Evolutionary conservation across 2,113 vertebrate species (phyloP).

Genomic region (Vulpes vulpes): DNA sequence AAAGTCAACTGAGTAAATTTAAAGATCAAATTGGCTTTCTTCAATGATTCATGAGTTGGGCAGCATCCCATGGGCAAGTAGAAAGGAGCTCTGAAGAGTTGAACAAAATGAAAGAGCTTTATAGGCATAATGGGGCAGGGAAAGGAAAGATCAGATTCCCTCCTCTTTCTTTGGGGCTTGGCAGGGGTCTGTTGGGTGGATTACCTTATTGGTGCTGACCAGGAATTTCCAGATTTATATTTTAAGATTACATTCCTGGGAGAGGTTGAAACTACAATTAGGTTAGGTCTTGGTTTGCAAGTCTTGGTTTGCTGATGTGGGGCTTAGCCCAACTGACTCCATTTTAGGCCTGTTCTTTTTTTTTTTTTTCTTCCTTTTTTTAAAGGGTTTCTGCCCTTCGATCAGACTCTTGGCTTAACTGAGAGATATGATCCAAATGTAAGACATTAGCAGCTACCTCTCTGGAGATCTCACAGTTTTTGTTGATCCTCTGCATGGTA

Average conservation of each 20-base stretch:
- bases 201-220: not conserved
- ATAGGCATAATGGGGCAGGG: not conserved
- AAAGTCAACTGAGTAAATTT: not conserved
- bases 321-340: not conserved
- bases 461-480: not conserved
- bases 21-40: not conserved
- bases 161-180: not conserved
- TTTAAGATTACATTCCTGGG: not conserved
- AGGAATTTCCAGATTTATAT: not conserved
- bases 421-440: not conserved
- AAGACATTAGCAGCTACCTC: not conserved
- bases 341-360: not conserved
- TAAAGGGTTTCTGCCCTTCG: not conserved
- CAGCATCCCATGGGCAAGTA: not conserved
- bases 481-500: not conserved
- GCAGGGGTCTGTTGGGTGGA: not conserved
- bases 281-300: not conserved
- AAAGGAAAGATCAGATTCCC: not conserved
- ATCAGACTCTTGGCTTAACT: not conserved
- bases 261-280: not conserved
- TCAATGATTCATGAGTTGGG: not conserved
- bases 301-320: not conserved
- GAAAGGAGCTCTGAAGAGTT: not conserved
- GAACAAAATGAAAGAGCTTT: not conserved
- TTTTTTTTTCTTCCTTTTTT: too few relatives aligned